A percentile compares a stretch with the other conserved stretches of the same genome.
Evolutionary conservation across 2,797 vertebrate species (phyloP).

Genomic region (Percopsis omiscomaycus): DNA sequence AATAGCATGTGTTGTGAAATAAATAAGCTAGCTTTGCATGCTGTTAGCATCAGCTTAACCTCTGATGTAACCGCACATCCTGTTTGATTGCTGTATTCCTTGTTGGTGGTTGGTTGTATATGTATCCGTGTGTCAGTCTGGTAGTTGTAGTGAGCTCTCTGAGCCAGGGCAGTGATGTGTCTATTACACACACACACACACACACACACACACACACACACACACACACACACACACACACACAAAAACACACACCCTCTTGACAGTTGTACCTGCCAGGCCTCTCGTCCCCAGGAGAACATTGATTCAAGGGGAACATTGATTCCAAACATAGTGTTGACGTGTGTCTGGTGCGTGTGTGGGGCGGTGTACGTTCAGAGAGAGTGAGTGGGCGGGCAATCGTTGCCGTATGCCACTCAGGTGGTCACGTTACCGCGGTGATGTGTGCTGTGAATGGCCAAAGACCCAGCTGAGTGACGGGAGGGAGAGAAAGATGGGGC

Average conservation of each 20-base stretch:
- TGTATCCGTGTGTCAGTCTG: not conserved
- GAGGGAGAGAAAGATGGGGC: no score
- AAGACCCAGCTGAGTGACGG: not conserved
- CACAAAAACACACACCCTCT: not conserved
- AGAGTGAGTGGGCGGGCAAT: slow-evolving; percentile 12
- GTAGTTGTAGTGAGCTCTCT: not conserved
- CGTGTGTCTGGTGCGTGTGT: not conserved
- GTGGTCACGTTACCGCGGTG: not conserved
- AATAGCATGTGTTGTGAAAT: no score
- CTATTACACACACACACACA: not conserved
- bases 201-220: slow-evolving; percentile 7
- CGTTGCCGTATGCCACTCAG: slow-evolving; percentile 3
- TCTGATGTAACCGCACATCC: not conserved
- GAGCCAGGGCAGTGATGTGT: slow-evolving; percentile 6
- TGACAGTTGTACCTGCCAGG: not conserved
- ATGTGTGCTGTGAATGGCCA: not conserved
- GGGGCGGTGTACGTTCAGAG: not conserved
- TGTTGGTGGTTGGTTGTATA: no score
- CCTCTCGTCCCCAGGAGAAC: not conserved
- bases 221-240: slow-evolving; percentile 2
- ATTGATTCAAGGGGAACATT: slow-evolving; percentile 4
- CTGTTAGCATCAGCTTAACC: not conserved
- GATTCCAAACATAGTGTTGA: not conserved
- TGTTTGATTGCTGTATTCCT: no score
- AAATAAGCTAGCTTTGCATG: no score